Evolutionary conservation across 1,140 invertebrate genomes (phyloP), one percentile per base, ranked within the genome.

Genomic region (Drosophila kanapiae): DNA sequence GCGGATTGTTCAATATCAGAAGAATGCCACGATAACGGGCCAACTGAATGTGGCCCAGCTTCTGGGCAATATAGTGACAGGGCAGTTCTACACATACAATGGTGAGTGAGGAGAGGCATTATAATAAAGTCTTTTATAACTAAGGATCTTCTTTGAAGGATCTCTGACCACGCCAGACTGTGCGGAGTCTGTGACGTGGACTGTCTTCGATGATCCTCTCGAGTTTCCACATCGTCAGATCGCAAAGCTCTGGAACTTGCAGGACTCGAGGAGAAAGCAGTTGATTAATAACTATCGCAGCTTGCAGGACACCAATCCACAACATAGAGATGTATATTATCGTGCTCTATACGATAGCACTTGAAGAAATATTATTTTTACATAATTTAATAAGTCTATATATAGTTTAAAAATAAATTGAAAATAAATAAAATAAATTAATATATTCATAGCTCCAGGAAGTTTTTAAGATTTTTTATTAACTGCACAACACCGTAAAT

Each of bases 121-220:
- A 13, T 16, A 14, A 18, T 23, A 7, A 35, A n/a, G n/a, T 6
- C 6, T 13, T 3, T 37, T 14, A 35, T 31, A 2, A 8, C 1
- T n/a, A 0, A 37, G 0, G 0, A 38, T 23, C 0, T 35, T 4
- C 0, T 0, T 40, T 92, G 93, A 94, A 76, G 98, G 98, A 6
- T 98, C 97, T 11, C 93, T 99, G 13, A 99, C 98, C 0, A 98
- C 91, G 14, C 91, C 91, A 2, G 75, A 82, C 27, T 92, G 91
- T 23, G 80, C 91, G 10, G 87, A 92, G 59, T 45, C 84, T 9
- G 91, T 92, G 0, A 87, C 84, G 0, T 92, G 91, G 91, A 78
- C 67, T 23, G 91, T 92, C 0, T 92, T 92, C 8, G 53, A 49
- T 10, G 76, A 86, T 23, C 37, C 75, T 7, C 3, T 91, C 4